Base-by-base conservation (phyloP, 2,888 invertebrate genomes). In the Atethmia centrago region DNA sequence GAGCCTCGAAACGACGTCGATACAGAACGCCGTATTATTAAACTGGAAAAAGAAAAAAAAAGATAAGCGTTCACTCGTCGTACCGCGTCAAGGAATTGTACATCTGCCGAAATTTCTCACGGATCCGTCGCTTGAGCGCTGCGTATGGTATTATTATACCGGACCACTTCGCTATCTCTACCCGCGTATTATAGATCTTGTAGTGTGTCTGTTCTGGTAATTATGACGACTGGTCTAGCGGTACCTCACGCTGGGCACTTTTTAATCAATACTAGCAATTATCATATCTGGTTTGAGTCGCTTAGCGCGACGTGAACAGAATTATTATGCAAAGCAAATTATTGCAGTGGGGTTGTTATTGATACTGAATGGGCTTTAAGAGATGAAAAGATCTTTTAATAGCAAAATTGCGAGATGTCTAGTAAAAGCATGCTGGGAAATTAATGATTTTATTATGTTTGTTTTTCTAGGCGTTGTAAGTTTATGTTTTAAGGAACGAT, bases 101-200 rank as follows among this genome's bases (percentile, higher is more conserved):
- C 96, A 96, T 96, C 96, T 96, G 96, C 96, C 96, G 94, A 96
- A 96, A 96, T 92, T 96, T 96, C 96, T 96, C 96, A 96, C 96
- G 96, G 94, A 91, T 94, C 93, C 92, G 90, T 89, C 90, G 88
- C 75, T 80, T 74, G 87, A 86, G 89, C 89, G 90, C 90, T 91
- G 88, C 89, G 92, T 92, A 92, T 93, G 93, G 93, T 95, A 95
- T 95, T 95, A 96, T 95, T 95, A 95, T 86, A 88, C 90, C 90
- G 92, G 92, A 91, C 93, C 90, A 92, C 92, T 93, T 90, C 86
- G 91, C 92, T 93, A 93, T 94, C 91, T 90, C 88, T 89, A 91
- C 92, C 92, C 91, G 89, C 88, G 92, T 90, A 93, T 93, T 94
- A 94, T 93, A 93, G 92, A 92, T 91, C 92, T 89, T 87, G 84